A percentile compares a stretch with the other conserved stretches of the same genome.
These are phyloP conservation scores for Athetis lepigone DNA, from an alignment of 2,888 invertebrate genomes.

Conservation along the genomic window DNA sequence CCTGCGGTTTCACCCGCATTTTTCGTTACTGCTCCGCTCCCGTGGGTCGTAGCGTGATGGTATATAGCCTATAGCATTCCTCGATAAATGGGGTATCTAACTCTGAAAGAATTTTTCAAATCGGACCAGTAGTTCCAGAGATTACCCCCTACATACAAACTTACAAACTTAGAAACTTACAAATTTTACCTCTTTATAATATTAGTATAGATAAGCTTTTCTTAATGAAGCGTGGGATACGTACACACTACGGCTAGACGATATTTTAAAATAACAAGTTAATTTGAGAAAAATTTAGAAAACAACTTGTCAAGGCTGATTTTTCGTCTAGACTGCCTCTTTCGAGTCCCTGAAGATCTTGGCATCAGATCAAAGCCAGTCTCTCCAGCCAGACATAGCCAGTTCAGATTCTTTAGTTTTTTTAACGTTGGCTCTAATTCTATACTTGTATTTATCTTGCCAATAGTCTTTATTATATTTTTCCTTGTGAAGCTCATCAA, in stretches of 20 bases:
- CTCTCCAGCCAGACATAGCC: constrained; percentile 4
- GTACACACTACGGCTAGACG: constrained; percentile 25
- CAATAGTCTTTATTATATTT: too few species aligned
- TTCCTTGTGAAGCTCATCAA: too few species aligned
- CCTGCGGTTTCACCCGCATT: too few species aligned
- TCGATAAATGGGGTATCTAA: too few species aligned
- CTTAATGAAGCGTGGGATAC: constrained; percentile 21
- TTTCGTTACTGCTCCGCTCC: too few species aligned
- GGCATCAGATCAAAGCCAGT: constrained; percentile 59
- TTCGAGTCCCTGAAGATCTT: constrained; percentile 33
- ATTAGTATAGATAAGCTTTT: constrained; percentile 10
- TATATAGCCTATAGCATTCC: too few species aligned
- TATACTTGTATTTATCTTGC: too few species aligned
- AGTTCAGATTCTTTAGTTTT: neutral
- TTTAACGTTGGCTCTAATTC: too few species aligned
- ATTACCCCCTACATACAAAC: neutral
- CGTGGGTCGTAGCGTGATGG: too few species aligned
- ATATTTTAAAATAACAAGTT: constrained; percentile 15
- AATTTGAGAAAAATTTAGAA: constrained; percentile 9
- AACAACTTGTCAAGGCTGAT: constrained; percentile 22
- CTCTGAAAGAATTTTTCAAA: too few species aligned
- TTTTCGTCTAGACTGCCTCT: constrained; percentile 30
- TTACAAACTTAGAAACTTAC: neutral
- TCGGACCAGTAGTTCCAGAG: too few species aligned
- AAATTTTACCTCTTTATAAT: too few species aligned